Evolutionary conservation across 2,888 invertebrate species (phyloP).

Genomic region (Drosophila vallismaia): DNA sequence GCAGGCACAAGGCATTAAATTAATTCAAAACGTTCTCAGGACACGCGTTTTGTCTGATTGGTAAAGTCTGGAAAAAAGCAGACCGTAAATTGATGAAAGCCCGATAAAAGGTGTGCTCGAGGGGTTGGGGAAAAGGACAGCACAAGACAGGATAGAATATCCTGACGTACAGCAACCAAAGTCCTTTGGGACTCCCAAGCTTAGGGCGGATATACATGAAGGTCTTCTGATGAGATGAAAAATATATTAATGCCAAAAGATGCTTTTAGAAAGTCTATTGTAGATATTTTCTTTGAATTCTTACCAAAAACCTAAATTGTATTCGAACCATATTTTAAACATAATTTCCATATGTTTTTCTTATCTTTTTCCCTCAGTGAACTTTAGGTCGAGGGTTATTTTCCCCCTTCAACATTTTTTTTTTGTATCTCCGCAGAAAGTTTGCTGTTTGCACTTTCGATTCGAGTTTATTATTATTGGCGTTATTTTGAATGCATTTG

Average conservation of each 20-base stretch:
- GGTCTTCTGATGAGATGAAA: slow-evolving; percentile 10
- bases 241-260: background rate
- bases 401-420: background rate
- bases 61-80: slow-evolving; percentile 52
- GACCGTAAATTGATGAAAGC: slow-evolving; percentile 61
- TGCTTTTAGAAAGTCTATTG: background rate
- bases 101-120: slow-evolving; percentile 62
- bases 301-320: background rate
- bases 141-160: slow-evolving; percentile 20
- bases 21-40: slow-evolving; percentile 79
- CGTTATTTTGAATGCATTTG: slow-evolving; percentile 62
- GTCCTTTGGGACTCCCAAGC: slow-evolving; percentile 65
- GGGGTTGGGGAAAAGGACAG: background rate
- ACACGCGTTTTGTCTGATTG: slow-evolving; percentile 77
- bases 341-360: background rate
- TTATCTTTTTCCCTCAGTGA: background rate
- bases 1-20: slow-evolving; percentile 69
- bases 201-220: slow-evolving; percentile 31
- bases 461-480: slow-evolving; percentile 66
- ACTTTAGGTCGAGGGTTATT: background rate
- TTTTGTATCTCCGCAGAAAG: slow-evolving; percentile 16
- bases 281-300: background rate
- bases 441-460: slow-evolving; percentile 63
- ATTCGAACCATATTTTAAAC: background rate
- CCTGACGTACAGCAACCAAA: slow-evolving; percentile 52